Conservation (phyloP, 2,797 vertebrate genomes). For the Aulostomus chinensis region DNA sequence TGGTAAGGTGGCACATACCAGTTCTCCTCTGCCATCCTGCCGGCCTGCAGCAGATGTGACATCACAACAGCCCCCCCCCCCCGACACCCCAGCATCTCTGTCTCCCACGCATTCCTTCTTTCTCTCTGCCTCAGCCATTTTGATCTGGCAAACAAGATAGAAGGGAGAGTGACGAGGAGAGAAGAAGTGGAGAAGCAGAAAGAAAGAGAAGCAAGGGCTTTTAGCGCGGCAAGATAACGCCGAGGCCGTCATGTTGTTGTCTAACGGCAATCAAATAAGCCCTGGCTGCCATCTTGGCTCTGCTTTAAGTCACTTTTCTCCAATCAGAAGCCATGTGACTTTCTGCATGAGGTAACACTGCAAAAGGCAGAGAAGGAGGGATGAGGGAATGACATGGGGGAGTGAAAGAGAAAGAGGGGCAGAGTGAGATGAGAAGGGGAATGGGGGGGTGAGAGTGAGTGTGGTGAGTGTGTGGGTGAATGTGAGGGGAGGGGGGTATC, state of each 20-base stretch:
- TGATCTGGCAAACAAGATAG: conserved; percentile 70
- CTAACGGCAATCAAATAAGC: conserved; percentile 67
- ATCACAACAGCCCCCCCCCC: conserved; percentile 66
- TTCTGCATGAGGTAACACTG: conserved; percentile 81
- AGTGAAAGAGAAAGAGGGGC: conserved; percentile 54
- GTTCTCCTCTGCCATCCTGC: conserved; percentile 71
- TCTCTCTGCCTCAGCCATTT: conserved; percentile 71
- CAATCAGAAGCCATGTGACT: conserved; percentile 79
- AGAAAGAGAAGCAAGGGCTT: conserved; percentile 34
- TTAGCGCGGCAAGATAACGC: conserved; percentile 45
- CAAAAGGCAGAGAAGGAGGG: conserved; percentile 54
- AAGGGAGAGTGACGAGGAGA: conserved; percentile 22
- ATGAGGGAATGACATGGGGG: conserved; percentile 44
- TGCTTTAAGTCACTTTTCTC: conserved; percentile 79
- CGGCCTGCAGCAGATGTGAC: conserved; percentile 78
- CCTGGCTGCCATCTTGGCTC: conserved; percentile 78
- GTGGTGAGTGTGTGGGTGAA: conserved; percentile 61
- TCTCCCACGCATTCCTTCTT: conserved; percentile 75
- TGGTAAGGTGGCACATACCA: conserved; percentile 66
- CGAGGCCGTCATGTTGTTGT: conserved; percentile 65
- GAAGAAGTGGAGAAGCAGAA: conserved; percentile 23
- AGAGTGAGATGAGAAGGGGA: conserved; percentile 33
- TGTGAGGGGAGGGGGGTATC: conserved; percentile 51
- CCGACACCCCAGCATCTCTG: conserved; percentile 69
- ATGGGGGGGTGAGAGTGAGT: conserved; percentile 45